Base-by-base conservation (phyloP, 1,140 invertebrate genomes). In the Scaptomyza pallida region DNA sequence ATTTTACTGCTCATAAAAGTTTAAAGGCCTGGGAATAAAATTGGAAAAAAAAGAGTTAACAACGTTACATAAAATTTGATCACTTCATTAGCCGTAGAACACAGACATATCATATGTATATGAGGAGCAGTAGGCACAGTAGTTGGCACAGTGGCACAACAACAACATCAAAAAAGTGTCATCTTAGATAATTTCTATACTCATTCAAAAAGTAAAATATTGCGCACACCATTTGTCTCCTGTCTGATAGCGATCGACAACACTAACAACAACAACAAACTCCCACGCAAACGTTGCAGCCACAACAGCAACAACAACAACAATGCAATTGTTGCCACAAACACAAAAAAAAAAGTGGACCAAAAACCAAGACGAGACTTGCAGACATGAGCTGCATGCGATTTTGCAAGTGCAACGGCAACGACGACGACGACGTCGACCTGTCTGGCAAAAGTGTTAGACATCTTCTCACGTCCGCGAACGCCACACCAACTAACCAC, bases 211-310 rank as follows among this genome's bases (percentile, higher is more conserved):
- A 64, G 61, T 63, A 88, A 75, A 78, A 88, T 78, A 88, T 88
- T 88, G 82, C 72, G 79, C 89, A 90, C 79, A 90, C 77, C 82
- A 90, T 90, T 90, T 90, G 89, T 90, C 89, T 90, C 68, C 72
- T 72, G 71, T 68, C 62, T 85, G 89, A 90, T 90, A 72, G 65
- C 47, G 64, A 90, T 90, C 89, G 83, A 26, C 60, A 48, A 41
- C 61, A 56, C 72, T n/a, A 75, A 15, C 61, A 60, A 30, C 47
- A 78, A 75, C 73, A 72, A 50, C 55, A 80, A 62, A 73, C 70
- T 89, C 85, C 79, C 85, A 89, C 85, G 85, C 76, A 89, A 75
- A 83, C n/a, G 76, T 80, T 83, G 73, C 65, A 70, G 73, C 50
- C 71, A 26, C 56, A 74, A 48, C 23, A 69, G 52, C 65, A 65